Evolutionary conservation across 2,113 vertebrate genomes (phyloP).

Genomic region (Clupea harengus): DNA sequence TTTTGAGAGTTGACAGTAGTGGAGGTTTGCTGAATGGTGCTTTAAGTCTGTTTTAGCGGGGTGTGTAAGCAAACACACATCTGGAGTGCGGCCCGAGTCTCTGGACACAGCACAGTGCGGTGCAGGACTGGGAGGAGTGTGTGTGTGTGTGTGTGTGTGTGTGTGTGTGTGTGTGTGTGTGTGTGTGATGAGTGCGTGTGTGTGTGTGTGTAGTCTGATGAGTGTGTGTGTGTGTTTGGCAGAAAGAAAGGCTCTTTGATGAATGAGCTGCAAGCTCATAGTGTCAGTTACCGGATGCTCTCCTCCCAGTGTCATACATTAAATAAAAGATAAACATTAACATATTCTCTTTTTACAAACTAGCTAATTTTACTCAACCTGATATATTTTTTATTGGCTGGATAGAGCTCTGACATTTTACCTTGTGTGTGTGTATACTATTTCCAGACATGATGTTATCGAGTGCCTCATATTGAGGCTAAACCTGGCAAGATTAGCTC

Average conservation of each 20-base stretch:
- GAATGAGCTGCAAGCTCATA: not conserved
- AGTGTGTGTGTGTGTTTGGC: not conserved
- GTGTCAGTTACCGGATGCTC: conserved; percentile 9
- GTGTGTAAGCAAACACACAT: too few relatives aligned
- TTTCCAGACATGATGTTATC: not conserved
- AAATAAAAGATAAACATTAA: not conserved
- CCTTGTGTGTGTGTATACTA: not conserved
- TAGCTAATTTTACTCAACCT: not conserved
- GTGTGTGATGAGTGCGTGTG: not conserved
- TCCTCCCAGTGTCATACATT: not conserved
- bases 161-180: not conserved
- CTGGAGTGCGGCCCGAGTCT: too few relatives aligned
- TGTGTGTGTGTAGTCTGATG: not conserved
- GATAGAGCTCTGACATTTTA: not conserved
- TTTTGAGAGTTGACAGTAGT: not conserved
- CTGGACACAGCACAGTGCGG: too few relatives aligned
- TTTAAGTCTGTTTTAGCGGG: not conserved
- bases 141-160: too few relatives aligned
- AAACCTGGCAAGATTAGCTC: not conserved
- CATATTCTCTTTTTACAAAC: not conserved
- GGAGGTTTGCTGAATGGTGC: not conserved
- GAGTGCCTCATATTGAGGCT: not conserved
- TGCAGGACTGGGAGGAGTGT: too few relatives aligned
- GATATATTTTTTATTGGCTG: not conserved
- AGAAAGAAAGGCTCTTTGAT: not conserved